Evolutionary conservation across 2,888 invertebrate species (phyloP).

Genomic region (Frankliniella fusca): DNA sequence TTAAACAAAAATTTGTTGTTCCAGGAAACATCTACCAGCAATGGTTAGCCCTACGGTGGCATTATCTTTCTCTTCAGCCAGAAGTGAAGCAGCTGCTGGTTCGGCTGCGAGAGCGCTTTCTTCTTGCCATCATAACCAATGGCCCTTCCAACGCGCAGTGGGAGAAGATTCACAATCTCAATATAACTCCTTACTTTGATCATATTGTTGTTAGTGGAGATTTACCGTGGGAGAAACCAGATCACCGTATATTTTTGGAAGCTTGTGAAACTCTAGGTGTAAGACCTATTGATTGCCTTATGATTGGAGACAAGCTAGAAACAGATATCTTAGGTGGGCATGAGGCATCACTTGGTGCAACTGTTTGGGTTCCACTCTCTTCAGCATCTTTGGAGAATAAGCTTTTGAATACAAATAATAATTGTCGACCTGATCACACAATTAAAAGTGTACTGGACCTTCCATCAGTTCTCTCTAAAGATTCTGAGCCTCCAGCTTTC

Average conservation of each 20-base stretch:
- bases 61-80: constrained; percentile 64
- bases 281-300: constrained; percentile 69
- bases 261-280: constrained; percentile 74
- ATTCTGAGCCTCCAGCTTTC: constrained; percentile 41
- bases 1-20: constrained; percentile 41
- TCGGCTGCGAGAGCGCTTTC: constrained; percentile 67
- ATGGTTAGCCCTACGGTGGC: constrained; percentile 77
- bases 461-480: constrained; percentile 52
- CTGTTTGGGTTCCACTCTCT: constrained; percentile 71
- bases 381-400: constrained; percentile 46
- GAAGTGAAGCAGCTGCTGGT: constrained; percentile 66
- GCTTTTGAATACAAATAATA: constrained; percentile 46
- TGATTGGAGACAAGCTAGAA: constrained; percentile 85
- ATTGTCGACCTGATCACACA: constrained; percentile 59
- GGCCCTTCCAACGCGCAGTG: constrained; percentile 82
- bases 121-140: constrained; percentile 78
- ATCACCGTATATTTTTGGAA: constrained; percentile 66
- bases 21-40: constrained; percentile 66
- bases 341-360: constrained; percentile 69
- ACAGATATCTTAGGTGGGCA: constrained; percentile 82
- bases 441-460: constrained; percentile 63
- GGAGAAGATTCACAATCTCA: constrained; percentile 75
- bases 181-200: constrained; percentile 69
- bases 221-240: constrained; percentile 81
- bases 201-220: constrained; percentile 77